Evolutionary conservation across 2,888 invertebrate species (phyloP), one percentile per base, ranked within the genome.

Genomic region (Eurytoma adleriae): DNA sequence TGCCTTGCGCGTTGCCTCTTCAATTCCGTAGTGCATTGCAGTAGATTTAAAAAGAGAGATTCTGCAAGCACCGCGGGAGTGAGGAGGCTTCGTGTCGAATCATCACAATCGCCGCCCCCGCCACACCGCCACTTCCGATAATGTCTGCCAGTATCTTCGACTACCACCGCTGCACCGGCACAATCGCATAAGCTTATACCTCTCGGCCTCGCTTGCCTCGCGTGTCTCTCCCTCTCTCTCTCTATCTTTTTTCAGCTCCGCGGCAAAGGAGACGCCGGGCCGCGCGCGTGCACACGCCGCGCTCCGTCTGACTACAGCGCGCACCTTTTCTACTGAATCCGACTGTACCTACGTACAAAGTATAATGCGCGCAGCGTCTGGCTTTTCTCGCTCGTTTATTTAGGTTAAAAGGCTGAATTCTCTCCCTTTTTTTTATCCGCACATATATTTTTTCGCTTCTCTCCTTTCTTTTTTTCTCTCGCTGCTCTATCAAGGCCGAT

Each of bases 1-100:
- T n/a, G n/a, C n/a, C n/a, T n/a, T n/a, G 91, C 93, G 93, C 92
- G 92, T 92, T 92, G 92, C 93, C 93, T 91, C 94, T 93, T 96
- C 96, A 96, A 96, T 96, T 96, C 96, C 96, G 96, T 96, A 96
- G 96, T 96, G 96, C 96, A 96, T 96, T 96, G 96, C 96, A 96
- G 96, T 96, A 78, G 79, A 64, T 90, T 91, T 91, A 91, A 85
- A 83, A 84, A 86, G 85, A 86, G 87, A 93, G 93, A 93, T 92
- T 94, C 96, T 96, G 96, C 96, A 96, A 96, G 96, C 96, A 96
- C 95, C 95, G 96, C 96, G 96, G 96, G 95, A 96, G 95, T 96
- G 96, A 96, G 95, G 95, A 91, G 92, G 93, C 93, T 84, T 88
- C 89, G 90, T 83, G 89, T 87, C 86, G 83, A 84, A 84, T 88